Evolutionary conservation across 2,888 invertebrate species (phyloP).

Genomic region (Protonemura montana): DNA sequence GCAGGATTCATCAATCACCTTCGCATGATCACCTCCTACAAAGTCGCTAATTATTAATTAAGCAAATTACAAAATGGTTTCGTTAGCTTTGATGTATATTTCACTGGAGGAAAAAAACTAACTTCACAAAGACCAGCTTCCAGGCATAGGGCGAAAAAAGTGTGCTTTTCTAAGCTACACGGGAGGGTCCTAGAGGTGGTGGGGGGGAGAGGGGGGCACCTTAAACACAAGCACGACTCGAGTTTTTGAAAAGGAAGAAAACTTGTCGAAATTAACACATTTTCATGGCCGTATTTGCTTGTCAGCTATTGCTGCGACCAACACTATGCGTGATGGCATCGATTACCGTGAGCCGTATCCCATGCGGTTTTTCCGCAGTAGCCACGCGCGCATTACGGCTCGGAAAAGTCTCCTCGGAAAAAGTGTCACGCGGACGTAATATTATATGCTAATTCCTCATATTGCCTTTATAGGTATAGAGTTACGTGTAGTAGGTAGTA

Average conservation of each 20-base stretch:
- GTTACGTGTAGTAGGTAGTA: background rate
- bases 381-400: background rate
- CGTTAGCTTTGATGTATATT: slow-evolving; percentile 35
- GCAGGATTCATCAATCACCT: slow-evolving; percentile 31
- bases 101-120: background rate
- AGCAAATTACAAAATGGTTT: slow-evolving; percentile 31
- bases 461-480: background rate
- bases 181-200: background rate
- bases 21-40: slow-evolving; percentile 28
- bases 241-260: background rate
- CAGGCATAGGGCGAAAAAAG: background rate
- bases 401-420: background rate
- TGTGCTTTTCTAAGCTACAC: background rate
- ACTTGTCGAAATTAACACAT: background rate
- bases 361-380: background rate
- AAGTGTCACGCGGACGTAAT: background rate
- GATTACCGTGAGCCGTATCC: background rate
- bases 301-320: background rate
- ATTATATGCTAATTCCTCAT: background rate
- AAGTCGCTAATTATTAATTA: slow-evolving; percentile 39
- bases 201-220: background rate
- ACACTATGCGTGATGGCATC: background rate
- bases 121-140: background rate
- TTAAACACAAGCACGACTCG: background rate
- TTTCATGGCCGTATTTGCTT: background rate